Evolutionary conservation across 2,113 vertebrate genomes (phyloP), one percentile per base, ranked within the genome.

Genomic region (Dasyornis broadbenti): DNA sequence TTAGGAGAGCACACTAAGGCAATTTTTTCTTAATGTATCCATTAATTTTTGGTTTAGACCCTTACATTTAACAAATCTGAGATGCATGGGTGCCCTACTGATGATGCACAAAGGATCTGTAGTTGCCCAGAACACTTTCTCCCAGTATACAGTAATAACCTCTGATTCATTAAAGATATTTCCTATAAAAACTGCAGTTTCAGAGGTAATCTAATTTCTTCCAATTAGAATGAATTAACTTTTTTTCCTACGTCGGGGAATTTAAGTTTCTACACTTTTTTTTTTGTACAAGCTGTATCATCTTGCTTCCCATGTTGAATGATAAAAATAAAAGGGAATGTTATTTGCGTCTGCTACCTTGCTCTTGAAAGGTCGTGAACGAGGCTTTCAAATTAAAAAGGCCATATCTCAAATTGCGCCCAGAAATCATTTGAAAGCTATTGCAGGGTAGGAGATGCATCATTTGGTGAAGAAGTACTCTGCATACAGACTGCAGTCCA

Each of bases 401-500:
- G 1, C 9, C 7, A 0, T 39, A 52, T 52, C 26, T 79, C 35
- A 75, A 19, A 42, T 12, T 72, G 35, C 31, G 28, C 17, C 37
- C n/a, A 49, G 61, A 85, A 90, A 79, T 37, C 2, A 19, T 28
- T 15, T 40, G 57, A 44, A 82, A 79, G 53, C 13, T 53, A 4
- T 47, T 71, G 16, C 35, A 68, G 53, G n/a, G 11, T 23, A 47
- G 19, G 39, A 45, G 14, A 39, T 56, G 15, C 65, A 54, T 50
- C 0, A 1, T 73, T 81, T 0, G 2, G 6, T 64, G 54, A 82
- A 35, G 19, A 19, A 44, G 21, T 35, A 37, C 10, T 14, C 35
- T 54, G 66, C 9, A 47, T 28, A 37, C 42, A 64, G 9, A 10
- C 37, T 60, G 68, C n/a, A 47, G 53, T 47, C 23, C 11, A 59